Conservation (phyloP, 2,797 vertebrate genomes). For the Ataeniobius toweri region DNA sequence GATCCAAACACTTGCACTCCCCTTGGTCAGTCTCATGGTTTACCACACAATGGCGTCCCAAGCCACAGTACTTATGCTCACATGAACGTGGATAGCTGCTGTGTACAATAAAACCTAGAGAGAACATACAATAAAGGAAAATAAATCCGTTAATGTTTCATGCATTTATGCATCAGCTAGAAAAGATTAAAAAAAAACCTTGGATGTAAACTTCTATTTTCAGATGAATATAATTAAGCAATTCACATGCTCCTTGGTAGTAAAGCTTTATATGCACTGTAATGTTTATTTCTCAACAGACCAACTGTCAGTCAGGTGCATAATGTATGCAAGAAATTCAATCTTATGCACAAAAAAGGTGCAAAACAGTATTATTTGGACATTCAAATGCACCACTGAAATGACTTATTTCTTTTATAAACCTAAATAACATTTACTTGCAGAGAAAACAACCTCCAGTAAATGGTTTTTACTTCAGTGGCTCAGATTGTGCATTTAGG, state of each 20-base stretch:
- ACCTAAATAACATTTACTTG: neutral
- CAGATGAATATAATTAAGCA: slow-evolving; percentile 8
- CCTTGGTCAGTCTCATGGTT: slow-evolving; percentile 82
- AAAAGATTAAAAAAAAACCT: slow-evolving; percentile 7
- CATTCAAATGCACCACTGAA: neutral
- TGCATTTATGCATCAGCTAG: neutral
- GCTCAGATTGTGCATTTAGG: neutral
- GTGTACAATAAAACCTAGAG: slow-evolving; percentile 79
- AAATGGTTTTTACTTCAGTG: neutral
- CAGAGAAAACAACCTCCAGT: neutral
- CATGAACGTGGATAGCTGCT: slow-evolving; percentile 79
- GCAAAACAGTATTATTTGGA: neutral
- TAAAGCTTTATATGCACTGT: neutral
- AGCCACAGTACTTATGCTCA: slow-evolving; percentile 93
- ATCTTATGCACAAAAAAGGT: slow-evolving; percentile 6
- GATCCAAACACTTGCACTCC: slow-evolving; percentile 90
- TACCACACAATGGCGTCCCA: slow-evolving; percentile 90
- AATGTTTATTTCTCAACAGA: neutral
- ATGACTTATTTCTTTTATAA: neutral
- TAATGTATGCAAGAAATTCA: neutral
- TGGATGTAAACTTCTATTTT: slow-evolving; percentile 10
- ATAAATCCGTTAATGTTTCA: neutral
- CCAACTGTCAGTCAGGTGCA: slow-evolving; percentile 10
- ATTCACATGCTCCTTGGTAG: neutral
- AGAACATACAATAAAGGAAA: slow-evolving; percentile 15